phyloP scores from a whole-genome alignment of 2,888 invertebrate genomes.

The Patella pellucida region DNA sequence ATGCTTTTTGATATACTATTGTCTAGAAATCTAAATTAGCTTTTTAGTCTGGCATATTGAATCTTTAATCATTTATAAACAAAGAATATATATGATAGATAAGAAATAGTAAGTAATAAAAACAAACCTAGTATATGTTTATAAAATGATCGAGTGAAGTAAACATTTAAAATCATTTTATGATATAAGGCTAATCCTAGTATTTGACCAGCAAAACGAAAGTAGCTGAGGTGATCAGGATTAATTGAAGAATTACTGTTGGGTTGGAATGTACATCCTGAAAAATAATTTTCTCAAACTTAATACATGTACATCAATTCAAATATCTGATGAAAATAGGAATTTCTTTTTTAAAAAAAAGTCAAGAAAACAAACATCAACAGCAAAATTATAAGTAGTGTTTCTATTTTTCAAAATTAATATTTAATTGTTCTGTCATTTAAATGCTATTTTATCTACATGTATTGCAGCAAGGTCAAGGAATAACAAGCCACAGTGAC shows the following conservation, averaged over 20 bases:
- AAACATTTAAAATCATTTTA: slow-evolving; percentile 65
- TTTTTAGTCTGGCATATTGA: not conserved
- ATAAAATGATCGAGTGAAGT: slow-evolving; percentile 70
- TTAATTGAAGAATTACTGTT: slow-evolving; percentile 68
- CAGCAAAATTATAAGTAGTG: no score
- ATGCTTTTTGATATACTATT: no score
- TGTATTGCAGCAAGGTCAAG: no score
- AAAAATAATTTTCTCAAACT: slow-evolving; percentile 14
- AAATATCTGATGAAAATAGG: no score
- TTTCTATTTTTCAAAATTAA: no score
- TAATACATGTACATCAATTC: no score
- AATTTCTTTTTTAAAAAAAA: not conserved
- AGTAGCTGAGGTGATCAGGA: slow-evolving; percentile 68
- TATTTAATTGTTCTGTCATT: no score
- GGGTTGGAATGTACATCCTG: slow-evolving; percentile 68
- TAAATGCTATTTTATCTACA: no score
- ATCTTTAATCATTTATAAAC: not conserved
- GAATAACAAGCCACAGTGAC: no score
- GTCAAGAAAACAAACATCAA: not conserved
- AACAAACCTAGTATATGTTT: slow-evolving; percentile 65
- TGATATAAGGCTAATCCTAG: slow-evolving; percentile 68
- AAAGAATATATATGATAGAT: not conserved
- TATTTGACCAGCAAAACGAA: slow-evolving; percentile 66
- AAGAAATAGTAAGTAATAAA: no score
- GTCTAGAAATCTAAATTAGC: no score